Base-by-base conservation (phyloP, 2,797 vertebrate genomes). In the Xenops minutus region DNA sequence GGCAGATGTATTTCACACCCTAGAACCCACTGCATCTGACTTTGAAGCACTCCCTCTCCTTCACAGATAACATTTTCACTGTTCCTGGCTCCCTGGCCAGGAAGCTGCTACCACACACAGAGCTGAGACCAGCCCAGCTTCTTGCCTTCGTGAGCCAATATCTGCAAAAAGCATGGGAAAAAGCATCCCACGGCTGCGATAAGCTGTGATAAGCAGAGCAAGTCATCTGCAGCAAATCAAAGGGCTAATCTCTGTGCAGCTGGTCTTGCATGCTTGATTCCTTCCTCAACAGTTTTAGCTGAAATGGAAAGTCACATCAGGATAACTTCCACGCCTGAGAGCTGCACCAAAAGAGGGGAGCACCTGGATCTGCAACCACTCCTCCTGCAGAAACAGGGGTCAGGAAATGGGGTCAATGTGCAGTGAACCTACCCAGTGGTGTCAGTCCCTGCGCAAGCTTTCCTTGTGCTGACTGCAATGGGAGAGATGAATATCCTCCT, bases 161-260 rank as follows among this genome's bases (percentile, higher is more conserved):
- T 54, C 84, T 44, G 75, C n/a, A 85, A 88, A 93, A 85, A 85
- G 7, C 68, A 87, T 12, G 37, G 61, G 32, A 34, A 64, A 56
- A 74, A 66, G 23, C 54, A 44, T 52, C 54, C 86, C 43, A 56
- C 51, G 58, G 71, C 36, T 69, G 43, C 32, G 37, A 85, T 90
- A 83, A 91, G 5, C 69, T 80, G 61, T 34, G 90, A 86, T 89
- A 95, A 84, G 74, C 89, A 88, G 72, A 85, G 72, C 39, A 62
- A 85, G 72, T 83, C 39, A 77, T 37, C 75, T 56, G 79, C 52
- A 89, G 76, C 69, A 88, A 77, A 95, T 74, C 90, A 94, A 77
- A 92, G 68, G 76, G 61, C 82, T 93, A 39, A 61, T 64, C 84
- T 93, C 58, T 1, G 3, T 54, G 54, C 64, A 85, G 77, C 89